Evolutionary conservation across 2,113 vertebrate genomes (phyloP).

Genomic region (Glaucidium brasilianum): DNA sequence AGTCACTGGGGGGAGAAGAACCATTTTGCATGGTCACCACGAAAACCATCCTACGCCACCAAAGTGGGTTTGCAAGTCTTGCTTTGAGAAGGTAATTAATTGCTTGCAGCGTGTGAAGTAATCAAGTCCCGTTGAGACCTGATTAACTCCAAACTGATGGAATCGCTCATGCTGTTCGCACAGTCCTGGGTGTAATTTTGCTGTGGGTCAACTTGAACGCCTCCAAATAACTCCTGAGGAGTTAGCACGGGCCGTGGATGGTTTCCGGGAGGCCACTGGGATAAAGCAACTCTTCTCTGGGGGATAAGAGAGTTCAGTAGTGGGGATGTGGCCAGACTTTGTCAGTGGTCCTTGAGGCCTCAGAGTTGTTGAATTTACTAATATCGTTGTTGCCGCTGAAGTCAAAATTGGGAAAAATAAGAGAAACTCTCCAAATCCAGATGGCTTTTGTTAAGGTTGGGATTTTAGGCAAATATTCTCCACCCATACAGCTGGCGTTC

Average conservation of each 20-base stretch:
- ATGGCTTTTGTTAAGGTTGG: not conserved
- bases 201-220: not conserved
- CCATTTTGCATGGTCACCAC: fast-evolving
- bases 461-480: not conserved
- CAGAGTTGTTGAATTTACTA: not conserved
- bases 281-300: not conserved
- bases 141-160: not conserved
- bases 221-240: not conserved
- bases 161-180: not conserved
- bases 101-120: fast-evolving
- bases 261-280: not conserved
- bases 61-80: not conserved
- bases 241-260: not conserved
- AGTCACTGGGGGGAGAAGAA: fast-evolving
- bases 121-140: not conserved
- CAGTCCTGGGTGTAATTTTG: not conserved
- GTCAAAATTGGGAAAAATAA: not conserved
- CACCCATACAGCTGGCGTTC: fast-evolving
- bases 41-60: fast-evolving
- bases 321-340: not conserved
- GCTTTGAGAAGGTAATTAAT: not conserved
- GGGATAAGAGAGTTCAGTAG: not conserved
- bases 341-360: not conserved
- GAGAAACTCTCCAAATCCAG: not conserved
- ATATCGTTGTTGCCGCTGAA: fast-evolving